These are phyloP conservation scores for Metaphire vulgaris DNA, from an alignment of 1,140 invertebrate species.

Conservation along the genomic window DNA sequence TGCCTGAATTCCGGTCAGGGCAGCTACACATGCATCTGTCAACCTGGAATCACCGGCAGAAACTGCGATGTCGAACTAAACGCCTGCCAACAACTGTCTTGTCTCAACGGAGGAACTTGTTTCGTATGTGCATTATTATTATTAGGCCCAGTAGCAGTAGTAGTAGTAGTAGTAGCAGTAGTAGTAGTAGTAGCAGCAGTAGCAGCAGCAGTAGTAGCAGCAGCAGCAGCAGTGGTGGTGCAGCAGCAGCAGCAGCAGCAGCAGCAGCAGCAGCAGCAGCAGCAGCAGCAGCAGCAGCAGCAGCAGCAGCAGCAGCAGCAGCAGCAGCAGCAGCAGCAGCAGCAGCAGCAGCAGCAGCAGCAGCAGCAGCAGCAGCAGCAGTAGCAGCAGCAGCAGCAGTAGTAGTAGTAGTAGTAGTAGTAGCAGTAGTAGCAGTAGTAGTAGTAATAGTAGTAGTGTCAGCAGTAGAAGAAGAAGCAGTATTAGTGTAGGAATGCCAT, in stretches of 20 bases:
- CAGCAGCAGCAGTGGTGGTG: too few species aligned
- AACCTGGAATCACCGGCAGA: neutral
- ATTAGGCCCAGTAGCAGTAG: neutral
- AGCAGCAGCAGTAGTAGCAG: too few species aligned
- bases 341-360: too few species aligned
- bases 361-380: too few species aligned
- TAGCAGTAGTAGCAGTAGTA: neutral
- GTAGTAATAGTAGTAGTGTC: neutral
- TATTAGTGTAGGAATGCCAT: too few species aligned
- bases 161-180: neutral
- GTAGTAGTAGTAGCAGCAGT: neutral
- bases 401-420: neutral
- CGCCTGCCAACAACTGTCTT: neutral
- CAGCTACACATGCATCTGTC: slow-evolving; percentile 21
- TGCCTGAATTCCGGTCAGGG: slow-evolving; percentile 66
- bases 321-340: too few species aligned
- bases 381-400: neutral
- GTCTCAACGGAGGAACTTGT: slow-evolving; percentile 31
- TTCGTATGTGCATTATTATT: neutral
- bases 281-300: too few species aligned
- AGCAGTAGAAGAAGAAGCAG: too few species aligned
- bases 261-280: too few species aligned
- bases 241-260: too few species aligned
- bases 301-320: too few species aligned
- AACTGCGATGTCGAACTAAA: neutral